Percentiles rank a stretch among this genome's conserved stretches.
Evolutionary conservation across 2,113 vertebrate genomes (phyloP).

Genomic region (Gulo gulo): DNA sequence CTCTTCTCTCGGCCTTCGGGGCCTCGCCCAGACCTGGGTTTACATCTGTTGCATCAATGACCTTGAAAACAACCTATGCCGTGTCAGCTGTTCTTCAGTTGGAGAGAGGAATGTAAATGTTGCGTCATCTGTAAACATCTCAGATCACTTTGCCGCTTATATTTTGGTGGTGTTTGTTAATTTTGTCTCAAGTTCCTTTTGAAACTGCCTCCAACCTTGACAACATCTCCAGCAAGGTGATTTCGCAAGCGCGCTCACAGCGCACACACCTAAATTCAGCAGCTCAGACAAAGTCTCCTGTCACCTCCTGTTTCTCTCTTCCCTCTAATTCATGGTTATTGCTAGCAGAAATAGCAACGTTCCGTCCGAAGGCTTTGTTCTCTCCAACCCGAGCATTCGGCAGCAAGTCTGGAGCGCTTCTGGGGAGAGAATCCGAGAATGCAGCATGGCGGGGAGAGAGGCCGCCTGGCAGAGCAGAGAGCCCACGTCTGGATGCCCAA

Average conservation of each 20-base stretch:
- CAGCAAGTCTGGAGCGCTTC: background rate
- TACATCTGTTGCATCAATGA: background rate
- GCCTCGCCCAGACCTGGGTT: background rate
- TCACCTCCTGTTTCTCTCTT: slow-evolving; percentile 4
- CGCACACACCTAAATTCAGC: slow-evolving; percentile 59
- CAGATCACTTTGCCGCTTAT: background rate
- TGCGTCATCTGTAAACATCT: background rate
- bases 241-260: background rate
- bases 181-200: background rate
- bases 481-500: background rate
- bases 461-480: background rate
- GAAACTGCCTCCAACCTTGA: slow-evolving; percentile 49
- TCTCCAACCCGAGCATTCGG: background rate
- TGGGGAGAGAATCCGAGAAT: background rate
- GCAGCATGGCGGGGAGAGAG: background rate
- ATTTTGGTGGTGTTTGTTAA: background rate
- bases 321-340: slow-evolving; percentile 66
- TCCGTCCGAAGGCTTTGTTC: slow-evolving; percentile 41
- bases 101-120: background rate
- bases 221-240: slow-evolving; percentile 17
- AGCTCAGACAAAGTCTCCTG: slow-evolving; percentile 46
- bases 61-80: background rate
- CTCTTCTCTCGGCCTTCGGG: background rate
- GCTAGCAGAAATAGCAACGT: slow-evolving; percentile 63
- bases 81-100: background rate